A percentile compares a stretch with the other conserved stretches of the same genome.
phyloP scores from a whole-genome alignment of 2,113 vertebrate species.

The Cyphomyrus plagiostoma region DNA sequence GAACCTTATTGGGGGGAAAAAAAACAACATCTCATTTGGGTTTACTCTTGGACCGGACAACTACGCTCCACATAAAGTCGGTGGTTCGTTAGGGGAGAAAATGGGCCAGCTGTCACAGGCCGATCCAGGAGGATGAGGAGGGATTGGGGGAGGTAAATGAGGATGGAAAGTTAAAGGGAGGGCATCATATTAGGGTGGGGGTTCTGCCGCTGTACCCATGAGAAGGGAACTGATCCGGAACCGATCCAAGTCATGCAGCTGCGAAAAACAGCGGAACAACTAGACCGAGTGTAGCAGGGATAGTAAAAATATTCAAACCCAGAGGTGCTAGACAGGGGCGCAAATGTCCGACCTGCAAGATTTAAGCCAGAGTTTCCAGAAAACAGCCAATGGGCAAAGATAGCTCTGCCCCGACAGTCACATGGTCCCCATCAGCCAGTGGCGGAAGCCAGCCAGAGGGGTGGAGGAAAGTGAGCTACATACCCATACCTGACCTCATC shows the following conservation, averaged over 20 bases:
- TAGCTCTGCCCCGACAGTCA: neutral
- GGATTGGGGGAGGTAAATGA: neutral
- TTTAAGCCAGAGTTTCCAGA: conserved; percentile 27
- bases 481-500: neutral
- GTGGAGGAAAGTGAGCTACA: neutral
- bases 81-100: neutral
- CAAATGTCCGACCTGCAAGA: neutral
- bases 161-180: neutral
- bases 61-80: neutral
- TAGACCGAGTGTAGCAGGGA: neutral
- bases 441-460: neutral
- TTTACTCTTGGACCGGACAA: neutral
- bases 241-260: neutral
- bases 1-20: neutral
- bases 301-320: neutral
- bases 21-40: neutral
- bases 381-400: conserved; percentile 35
- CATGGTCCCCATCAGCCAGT: neutral
- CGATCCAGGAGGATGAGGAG: neutral
- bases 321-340: neutral
- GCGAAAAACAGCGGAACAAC: neutral
- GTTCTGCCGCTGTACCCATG: neutral
- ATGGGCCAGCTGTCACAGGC: neutral
- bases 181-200: neutral
- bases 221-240: neutral